Conservation (phyloP, 2,113 vertebrate species). For the Lontra canadensis region DNA sequence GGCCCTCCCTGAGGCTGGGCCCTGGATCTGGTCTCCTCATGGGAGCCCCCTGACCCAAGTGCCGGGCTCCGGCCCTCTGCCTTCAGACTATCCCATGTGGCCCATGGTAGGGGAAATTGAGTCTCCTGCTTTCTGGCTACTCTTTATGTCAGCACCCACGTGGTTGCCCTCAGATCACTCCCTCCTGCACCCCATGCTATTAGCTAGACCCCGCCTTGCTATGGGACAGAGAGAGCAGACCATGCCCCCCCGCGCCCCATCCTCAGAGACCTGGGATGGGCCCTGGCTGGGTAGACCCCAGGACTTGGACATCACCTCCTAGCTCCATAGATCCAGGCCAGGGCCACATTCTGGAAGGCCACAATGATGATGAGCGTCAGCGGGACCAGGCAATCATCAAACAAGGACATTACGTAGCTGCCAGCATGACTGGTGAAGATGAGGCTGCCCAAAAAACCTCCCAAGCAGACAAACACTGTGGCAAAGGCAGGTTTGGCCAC, state of each 20-base stretch:
- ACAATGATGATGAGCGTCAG: conserved; percentile 89
- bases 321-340: conserved; percentile 90
- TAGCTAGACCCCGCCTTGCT: conserved; percentile 77
- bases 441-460: conserved; percentile 88
- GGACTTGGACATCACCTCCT: conserved; percentile 81
- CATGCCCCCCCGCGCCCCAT: not conserved
- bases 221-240: too few relatives aligned
- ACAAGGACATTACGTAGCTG: conserved; percentile 90
- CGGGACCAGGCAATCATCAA: conserved; percentile 90
- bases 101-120: not conserved
- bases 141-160: not conserved
- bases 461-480: conserved; percentile 84
- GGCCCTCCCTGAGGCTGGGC: not conserved
- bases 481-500: not conserved
- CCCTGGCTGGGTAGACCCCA: not conserved
- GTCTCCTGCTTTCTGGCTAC: not conserved
- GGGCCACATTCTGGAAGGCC: conserved; percentile 87
- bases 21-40: not conserved
- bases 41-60: too few relatives aligned
- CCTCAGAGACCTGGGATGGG: not conserved
- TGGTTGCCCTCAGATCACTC: not conserved
- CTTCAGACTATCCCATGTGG: not conserved
- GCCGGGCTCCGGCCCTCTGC: not conserved
- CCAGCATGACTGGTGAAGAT: conserved; percentile 89
- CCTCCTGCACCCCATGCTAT: not conserved